Evolutionary conservation across 2,797 vertebrate species (phyloP), one percentile per base, ranked within the genome.

Genomic region (Schizothorax lantsangensis): DNA sequence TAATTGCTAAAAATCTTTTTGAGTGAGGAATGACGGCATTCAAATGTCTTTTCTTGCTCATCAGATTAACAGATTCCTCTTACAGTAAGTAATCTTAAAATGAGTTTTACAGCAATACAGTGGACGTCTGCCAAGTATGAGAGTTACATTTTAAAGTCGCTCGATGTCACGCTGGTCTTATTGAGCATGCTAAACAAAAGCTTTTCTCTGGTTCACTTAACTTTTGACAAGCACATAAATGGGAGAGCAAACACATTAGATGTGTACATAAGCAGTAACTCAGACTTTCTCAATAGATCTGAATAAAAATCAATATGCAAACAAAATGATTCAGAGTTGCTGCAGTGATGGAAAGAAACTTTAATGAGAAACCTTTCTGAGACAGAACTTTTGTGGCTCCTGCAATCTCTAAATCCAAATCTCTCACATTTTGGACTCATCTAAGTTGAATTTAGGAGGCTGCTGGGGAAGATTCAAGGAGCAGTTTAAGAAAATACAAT

Each of bases 301-400:
- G 78, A 88, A 88, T 88, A 94, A 92, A 89, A 93, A 93, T 93
- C 92, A 91, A 93, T 93, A 92, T 89, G 83, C 88, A 91, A 89
- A 92, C 89, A 93, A 91, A 93, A 90, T 81, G 71, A 21, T 43
- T 71, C 84, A 68, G 86, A 88, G 87, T 80, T 90, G 90, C 93
- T 87, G 86, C 79, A 14, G 17, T 36, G 59, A 57, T 30, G 69
- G 36, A 47, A 69, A 84, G 83, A 89, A 90, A 85, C 3, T 93
- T 93, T 93, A 93, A 93, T 90, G 89, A 85, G 90, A 91, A 87
- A 83, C 88, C 57, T 57, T 30, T 73, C 33, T 21, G 47, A n/a
- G 11, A 49, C 57, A 66, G 47, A 69, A 52, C n/a, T 43, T 45
- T 57, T 69, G 40, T 45, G 21, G 33, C 45, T 81, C 64, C 88